These are phyloP conservation scores for Orientallactaga sibirica DNA, from an alignment of 2,797 vertebrate genomes.

Conservation along the genomic window DNA sequence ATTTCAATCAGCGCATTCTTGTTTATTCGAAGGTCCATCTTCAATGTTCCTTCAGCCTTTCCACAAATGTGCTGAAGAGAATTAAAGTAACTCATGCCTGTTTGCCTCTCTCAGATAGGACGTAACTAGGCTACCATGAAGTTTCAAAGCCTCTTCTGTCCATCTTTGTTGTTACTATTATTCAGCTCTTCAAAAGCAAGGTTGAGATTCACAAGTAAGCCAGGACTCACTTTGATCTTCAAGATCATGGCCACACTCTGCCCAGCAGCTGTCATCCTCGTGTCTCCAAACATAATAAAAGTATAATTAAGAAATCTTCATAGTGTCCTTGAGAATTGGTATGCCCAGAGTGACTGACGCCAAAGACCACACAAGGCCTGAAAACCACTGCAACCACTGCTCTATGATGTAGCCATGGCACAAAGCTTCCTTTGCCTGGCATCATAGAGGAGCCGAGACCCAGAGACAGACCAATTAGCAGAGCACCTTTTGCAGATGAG, in stretches of 20 bases:
- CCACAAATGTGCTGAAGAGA: conserved; percentile 43
- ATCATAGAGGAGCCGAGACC: background rate
- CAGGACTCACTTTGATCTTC: conserved; percentile 55
- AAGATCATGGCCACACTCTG: background rate
- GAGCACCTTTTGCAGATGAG: background rate
- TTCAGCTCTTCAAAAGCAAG: conserved; percentile 62
- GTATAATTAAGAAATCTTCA: conserved; percentile 8
- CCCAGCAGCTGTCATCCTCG: background rate
- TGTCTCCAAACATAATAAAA: conserved; percentile 60
- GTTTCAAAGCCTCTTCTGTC: conserved; percentile 58
- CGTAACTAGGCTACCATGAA: conserved; percentile 40
- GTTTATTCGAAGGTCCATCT: conserved; percentile 16
- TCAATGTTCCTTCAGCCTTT: conserved; percentile 49
- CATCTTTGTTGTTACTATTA: background rate
- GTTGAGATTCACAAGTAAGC: conserved; percentile 38
- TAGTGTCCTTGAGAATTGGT: conserved; percentile 20
- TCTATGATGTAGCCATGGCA: background rate
- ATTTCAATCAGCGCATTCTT: background rate
- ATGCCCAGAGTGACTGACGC: background rate
- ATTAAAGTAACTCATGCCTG: conserved; percentile 11
- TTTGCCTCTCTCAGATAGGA: conserved; percentile 38
- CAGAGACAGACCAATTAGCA: background rate
- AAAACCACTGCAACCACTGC: background rate
- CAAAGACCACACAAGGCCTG: background rate
- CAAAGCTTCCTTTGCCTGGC: background rate